phyloP scores from a whole-genome alignment of 1,140 invertebrate species.

The Nephila pilipes region DNA sequence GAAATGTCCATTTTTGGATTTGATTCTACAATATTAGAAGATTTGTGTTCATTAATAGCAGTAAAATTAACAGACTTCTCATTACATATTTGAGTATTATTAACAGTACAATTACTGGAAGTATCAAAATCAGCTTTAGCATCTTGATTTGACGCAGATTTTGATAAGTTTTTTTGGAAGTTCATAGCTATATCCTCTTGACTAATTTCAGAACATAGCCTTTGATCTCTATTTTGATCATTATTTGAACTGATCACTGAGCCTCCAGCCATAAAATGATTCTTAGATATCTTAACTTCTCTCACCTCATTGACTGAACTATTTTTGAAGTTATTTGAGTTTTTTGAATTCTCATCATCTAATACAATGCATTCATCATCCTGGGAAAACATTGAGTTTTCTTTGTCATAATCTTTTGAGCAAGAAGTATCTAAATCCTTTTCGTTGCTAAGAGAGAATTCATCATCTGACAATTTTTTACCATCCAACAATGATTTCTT shows the following conservation, averaged over 20 bases:
- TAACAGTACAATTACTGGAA: background rate
- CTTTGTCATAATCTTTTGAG: background rate
- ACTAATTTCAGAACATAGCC: background rate
- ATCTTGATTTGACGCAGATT: background rate
- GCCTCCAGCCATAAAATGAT: background rate
- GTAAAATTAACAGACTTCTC: conserved; percentile 1
- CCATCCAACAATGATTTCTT: background rate
- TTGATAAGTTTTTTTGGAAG: background rate
- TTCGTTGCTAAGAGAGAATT: background rate
- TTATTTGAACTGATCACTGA: background rate
- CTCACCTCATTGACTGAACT: background rate
- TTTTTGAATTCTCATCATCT: background rate
- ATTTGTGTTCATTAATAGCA: background rate
- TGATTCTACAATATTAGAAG: background rate
- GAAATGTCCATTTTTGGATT: background rate
- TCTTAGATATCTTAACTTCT: background rate
- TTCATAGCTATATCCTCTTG: background rate
- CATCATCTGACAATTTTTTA: background rate
- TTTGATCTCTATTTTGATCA: background rate
- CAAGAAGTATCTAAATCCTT: background rate
- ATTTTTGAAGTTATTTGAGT: background rate
- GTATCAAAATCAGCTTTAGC: background rate
- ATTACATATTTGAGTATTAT: background rate
- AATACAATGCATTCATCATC: background rate
- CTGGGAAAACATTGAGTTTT: background rate